Percentiles rank a stretch among this genome's conserved stretches.
Conservation (phyloP, 2,113 vertebrate species). For the Siphamia tubifer region DNA sequence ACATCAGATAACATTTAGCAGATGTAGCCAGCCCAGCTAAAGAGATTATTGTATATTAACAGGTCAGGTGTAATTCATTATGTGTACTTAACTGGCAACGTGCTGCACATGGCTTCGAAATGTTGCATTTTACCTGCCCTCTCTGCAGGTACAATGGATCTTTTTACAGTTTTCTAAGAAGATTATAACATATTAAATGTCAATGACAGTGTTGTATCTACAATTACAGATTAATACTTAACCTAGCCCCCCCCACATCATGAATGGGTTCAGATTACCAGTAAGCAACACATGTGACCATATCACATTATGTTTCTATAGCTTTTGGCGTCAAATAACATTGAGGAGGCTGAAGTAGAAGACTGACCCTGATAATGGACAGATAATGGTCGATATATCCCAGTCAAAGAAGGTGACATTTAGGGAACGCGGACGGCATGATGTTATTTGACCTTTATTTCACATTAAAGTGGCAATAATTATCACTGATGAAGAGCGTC, state of each 20-base stretch:
- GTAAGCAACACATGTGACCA: conserved; percentile 10
- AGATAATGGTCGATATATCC: not conserved
- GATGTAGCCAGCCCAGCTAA: not conserved
- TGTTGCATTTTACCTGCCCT: too few species aligned
- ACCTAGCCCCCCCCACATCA: not conserved
- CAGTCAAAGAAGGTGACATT: conserved; percentile 18
- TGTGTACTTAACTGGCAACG: not conserved
- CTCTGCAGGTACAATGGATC: too few species aligned
- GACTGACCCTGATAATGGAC: conserved; percentile 24
- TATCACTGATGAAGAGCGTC: too few species aligned
- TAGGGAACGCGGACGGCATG: not conserved
- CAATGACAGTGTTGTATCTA: not conserved
- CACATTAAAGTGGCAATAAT: too few species aligned
- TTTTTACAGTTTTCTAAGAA: not conserved
- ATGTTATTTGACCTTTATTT: not conserved
- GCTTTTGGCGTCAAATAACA: conserved; percentile 10
- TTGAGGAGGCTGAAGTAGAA: conserved; percentile 4
- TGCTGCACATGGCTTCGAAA: not conserved
- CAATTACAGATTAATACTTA: not conserved
- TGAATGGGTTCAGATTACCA: too few species aligned
- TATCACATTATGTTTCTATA: not conserved
- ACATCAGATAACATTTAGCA: conserved; percentile 38
- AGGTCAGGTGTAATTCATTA: conserved; percentile 17
- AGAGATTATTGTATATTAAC: conserved; percentile 25
- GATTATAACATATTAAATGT: not conserved